Conservation (phyloP, 1,140 invertebrate genomes). For the Nasonia longicornis region DNA sequence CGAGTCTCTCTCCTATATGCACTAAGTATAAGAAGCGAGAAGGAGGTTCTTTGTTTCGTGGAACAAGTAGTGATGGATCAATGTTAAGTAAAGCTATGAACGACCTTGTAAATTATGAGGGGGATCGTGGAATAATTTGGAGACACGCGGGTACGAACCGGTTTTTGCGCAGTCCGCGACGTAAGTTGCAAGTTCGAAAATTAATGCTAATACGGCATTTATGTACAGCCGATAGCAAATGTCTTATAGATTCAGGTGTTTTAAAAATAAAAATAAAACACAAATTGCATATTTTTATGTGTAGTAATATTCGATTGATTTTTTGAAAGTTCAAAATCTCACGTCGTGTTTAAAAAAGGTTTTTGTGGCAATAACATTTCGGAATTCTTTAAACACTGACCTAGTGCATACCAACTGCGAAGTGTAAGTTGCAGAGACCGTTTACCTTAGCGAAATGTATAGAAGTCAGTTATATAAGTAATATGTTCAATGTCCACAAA, state of each 20-base stretch:
- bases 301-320: too few relatives aligned
- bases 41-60: neutral
- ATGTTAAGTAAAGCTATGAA: conserved; percentile 4
- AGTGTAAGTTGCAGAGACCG: too few relatives aligned
- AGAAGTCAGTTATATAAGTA: too few relatives aligned
- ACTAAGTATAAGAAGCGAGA: neutral
- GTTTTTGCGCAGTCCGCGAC: neutral
- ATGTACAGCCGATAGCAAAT: neutral
- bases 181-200: neutral
- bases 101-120: conserved; percentile 4
- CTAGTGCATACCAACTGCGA: too few relatives aligned
- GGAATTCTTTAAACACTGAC: too few relatives aligned
- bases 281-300: too few relatives aligned
- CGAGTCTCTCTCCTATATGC: neutral
- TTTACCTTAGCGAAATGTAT: too few relatives aligned
- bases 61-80: neutral
- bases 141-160: neutral
- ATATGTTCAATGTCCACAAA: too few relatives aligned
- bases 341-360: too few relatives aligned
- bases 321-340: too few relatives aligned
- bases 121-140: conserved; percentile 6
- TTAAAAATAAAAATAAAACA: neutral
- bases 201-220: neutral
- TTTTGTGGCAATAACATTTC: too few relatives aligned
- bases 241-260: neutral